A percentile compares a stretch with the other conserved stretches of the same genome.
Conservation (phyloP, 2,888 invertebrate species). For the Pseudanteris insignis region DNA sequence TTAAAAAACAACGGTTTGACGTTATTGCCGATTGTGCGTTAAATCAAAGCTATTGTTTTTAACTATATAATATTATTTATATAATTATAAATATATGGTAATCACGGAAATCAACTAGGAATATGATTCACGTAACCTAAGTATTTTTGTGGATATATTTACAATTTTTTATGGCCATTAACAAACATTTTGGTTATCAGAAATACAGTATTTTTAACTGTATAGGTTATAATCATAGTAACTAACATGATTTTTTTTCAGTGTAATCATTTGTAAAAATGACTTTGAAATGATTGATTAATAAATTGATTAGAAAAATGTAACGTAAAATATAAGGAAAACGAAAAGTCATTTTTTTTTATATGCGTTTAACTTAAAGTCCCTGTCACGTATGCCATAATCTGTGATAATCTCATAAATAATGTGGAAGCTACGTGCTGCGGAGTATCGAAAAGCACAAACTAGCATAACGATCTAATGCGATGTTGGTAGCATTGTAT, state of each 20-base stretch:
- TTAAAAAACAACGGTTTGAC: too few species aligned
- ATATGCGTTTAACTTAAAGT: slow-evolving; percentile 48
- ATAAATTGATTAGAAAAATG: background rate
- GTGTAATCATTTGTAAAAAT: background rate
- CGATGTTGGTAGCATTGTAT: slow-evolving; percentile 30
- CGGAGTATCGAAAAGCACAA: slow-evolving; percentile 47
- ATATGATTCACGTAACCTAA: too few species aligned
- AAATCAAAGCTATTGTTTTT: too few species aligned
- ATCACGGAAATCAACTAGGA: too few species aligned
- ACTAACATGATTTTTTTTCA: too few species aligned
- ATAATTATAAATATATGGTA: too few species aligned
- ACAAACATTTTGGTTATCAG: too few species aligned
- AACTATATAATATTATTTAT: background rate
- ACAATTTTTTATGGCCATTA: too few species aligned
- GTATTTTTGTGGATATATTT: too few species aligned
- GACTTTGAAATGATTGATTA: background rate
- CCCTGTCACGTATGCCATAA: slow-evolving; percentile 56
- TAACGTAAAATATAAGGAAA: slow-evolving; percentile 14
- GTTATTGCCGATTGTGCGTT: too few species aligned
- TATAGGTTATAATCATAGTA: too few species aligned
- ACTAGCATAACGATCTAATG: slow-evolving; percentile 42
- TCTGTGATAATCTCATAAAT: slow-evolving; percentile 60
- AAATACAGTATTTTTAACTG: too few species aligned
- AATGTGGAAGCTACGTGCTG: slow-evolving; percentile 52
- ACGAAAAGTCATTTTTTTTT: slow-evolving; percentile 27